Evolutionary conservation across 2,888 invertebrate genomes (phyloP).

Genomic region (Drosophila leonis): DNA sequence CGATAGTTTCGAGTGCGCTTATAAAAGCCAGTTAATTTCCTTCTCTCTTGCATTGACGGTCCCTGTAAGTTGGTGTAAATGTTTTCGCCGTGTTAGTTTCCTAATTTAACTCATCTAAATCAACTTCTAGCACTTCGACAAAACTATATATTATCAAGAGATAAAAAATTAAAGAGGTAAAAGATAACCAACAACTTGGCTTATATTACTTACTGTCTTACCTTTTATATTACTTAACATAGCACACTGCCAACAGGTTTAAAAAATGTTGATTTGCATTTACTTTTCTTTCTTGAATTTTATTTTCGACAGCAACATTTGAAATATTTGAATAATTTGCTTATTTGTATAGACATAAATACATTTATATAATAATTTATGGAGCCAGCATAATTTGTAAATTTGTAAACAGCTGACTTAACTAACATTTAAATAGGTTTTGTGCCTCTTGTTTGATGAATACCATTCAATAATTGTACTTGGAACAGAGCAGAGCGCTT

Average conservation of each 20-base stretch:
- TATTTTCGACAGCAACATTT: constrained; percentile 56
- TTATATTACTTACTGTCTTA: background rate
- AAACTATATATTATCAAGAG: no score
- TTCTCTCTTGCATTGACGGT: no score
- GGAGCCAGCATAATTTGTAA: constrained; percentile 43
- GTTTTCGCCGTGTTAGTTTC: no score
- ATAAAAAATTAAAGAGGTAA: no score
- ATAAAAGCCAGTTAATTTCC: no score
- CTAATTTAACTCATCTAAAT: no score
- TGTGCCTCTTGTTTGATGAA: constrained; percentile 62
- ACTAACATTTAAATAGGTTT: constrained; percentile 68
- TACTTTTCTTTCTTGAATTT: constrained; percentile 5
- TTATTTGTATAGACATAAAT: constrained; percentile 53
- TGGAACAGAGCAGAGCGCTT: constrained; percentile 50
- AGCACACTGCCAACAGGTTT: background rate
- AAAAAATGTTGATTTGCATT: background rate
- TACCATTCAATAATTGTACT: constrained; percentile 76
- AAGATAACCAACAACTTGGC: background rate
- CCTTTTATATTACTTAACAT: background rate
- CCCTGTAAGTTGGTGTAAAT: no score
- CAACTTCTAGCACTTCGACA: no score
- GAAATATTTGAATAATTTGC: constrained; percentile 47
- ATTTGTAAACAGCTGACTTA: constrained; percentile 37
- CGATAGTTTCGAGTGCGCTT: no score
- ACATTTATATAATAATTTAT: constrained; percentile 43